Evolutionary conservation across 2,888 invertebrate species (phyloP), one percentile per base, ranked within the genome.

Genomic region (Conops quadrifasciatus): DNA sequence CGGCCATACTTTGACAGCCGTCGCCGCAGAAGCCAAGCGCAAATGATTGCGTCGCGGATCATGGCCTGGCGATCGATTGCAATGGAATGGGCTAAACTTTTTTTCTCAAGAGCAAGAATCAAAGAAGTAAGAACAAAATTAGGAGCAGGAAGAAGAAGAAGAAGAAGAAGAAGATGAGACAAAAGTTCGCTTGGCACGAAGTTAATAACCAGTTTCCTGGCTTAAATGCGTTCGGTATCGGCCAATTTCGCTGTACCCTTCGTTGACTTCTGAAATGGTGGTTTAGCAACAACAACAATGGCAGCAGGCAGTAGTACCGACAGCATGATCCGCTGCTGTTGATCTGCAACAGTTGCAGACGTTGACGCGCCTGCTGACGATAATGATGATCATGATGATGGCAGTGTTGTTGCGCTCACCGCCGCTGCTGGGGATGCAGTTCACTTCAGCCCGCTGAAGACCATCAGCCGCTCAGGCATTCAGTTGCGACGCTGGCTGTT

Each of bases 151-250:
- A 19, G 19, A 65, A 49, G 36, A 69, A 75, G 62, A 67, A 26
- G n/a, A 11, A 53, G 21, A 43, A 69, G 75, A 56, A 67, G 24
- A 73, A 75, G n/a, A n/a, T n/a, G n/a, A n/a, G n/a, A n/a, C n/a
- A n/a, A n/a, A n/a, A n/a, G n/a, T n/a, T 76, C 77, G 75, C 28
- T 30, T 76, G 76, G 77, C 76, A 75, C 76, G 75, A 80, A 75
- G 71, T 76, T 80, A 80, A 80, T 80, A 81, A 80, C 80, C 80
- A 77, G 79, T 79, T 80, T 80, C 80, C 81, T 80, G 79, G 79
- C 77, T 36, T 47, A 47, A 67, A 58, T 56, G 67, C 45, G 36
- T 4, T 36, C 9, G n/a, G 45, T 51, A 58, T 58, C 58, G 24
- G 58, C 58, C 26, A 68, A 68, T 68, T 68, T 68, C 36, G 62